Evolutionary conservation across 2,113 vertebrate genomes (phyloP).

Genomic region (Theropithecus gelada): DNA sequence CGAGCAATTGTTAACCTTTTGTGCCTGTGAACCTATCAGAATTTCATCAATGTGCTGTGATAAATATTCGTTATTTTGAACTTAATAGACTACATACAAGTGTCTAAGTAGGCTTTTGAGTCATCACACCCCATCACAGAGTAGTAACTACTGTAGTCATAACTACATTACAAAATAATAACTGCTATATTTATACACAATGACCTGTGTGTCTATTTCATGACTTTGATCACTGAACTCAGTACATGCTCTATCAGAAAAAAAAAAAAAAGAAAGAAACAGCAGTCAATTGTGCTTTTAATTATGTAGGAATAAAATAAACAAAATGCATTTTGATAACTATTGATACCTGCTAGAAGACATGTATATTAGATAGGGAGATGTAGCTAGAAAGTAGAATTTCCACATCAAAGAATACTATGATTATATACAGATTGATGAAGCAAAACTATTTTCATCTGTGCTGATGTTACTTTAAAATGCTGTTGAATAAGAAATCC

Average conservation of each 20-base stretch:
- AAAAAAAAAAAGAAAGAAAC: neutral
- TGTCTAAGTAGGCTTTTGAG: neutral
- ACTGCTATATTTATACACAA: neutral
- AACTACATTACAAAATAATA: no score
- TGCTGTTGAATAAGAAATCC: neutral
- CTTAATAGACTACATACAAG: neutral
- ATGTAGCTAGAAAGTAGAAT: neutral
- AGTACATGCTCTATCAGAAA: neutral
- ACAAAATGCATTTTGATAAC: neutral
- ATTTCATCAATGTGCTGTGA: neutral
- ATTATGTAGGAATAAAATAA: neutral
- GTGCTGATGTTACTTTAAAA: neutral
- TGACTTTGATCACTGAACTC: slow-evolving; percentile 19
- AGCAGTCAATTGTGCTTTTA: neutral
- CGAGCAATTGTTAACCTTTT: slow-evolving; percentile 10
- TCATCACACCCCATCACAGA: neutral
- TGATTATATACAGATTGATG: neutral
- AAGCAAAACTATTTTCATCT: neutral
- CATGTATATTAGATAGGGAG: neutral
- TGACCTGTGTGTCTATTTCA: neutral
- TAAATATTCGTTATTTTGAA: slow-evolving; percentile 19
- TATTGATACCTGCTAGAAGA: neutral
- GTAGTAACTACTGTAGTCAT: no score
- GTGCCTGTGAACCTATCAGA: neutral
- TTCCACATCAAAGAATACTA: neutral